These are phyloP conservation scores for Drosophila ironensis DNA, from an alignment of 1,140 invertebrate genomes.

Conservation along the genomic window DNA sequence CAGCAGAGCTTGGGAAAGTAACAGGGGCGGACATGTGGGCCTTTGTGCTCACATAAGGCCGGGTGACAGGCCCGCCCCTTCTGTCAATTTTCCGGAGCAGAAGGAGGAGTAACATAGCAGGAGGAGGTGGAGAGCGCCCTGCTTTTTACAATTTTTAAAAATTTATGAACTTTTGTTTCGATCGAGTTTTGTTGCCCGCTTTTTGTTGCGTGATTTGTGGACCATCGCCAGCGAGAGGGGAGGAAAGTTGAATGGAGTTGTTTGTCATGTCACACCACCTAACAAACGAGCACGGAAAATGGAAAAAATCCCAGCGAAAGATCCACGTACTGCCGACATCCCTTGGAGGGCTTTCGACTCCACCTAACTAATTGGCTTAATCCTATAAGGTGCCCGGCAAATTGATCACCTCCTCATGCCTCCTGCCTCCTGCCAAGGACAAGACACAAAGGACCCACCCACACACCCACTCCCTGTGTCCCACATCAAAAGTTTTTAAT, in stretches of 20 bases:
- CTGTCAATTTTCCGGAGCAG: too few relatives aligned
- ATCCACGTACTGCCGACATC: background rate
- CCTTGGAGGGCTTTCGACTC: too few relatives aligned
- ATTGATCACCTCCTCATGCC: too few relatives aligned
- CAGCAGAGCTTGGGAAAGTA: slow-evolving; percentile 15
- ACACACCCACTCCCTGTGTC: slow-evolving; percentile 1
- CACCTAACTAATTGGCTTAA: too few relatives aligned
- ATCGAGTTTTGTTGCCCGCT: slow-evolving; percentile 25
- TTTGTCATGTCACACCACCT: slow-evolving; percentile 5
- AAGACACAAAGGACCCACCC: background rate
- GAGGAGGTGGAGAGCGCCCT: too few relatives aligned
- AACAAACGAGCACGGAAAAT: background rate
- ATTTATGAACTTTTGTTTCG: slow-evolving; percentile 69
- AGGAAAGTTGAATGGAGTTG: background rate
- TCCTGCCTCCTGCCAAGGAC: too few relatives aligned
- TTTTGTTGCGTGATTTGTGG: slow-evolving; percentile 60
- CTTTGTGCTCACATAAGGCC: slow-evolving; percentile 18
- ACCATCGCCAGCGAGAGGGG: slow-evolving; percentile 38
- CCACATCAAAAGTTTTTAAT: slow-evolving; percentile 67
- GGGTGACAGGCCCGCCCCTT: slow-evolving; percentile 3
- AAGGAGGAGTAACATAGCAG: too few relatives aligned
- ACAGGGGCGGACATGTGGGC: slow-evolving; percentile 26
- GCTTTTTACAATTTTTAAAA: slow-evolving; percentile 40
- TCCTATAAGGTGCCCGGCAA: too few relatives aligned
- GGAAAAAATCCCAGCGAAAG: background rate